Base-by-base conservation (phyloP, 2,797 vertebrate genomes). In the Ibycter americanus region DNA sequence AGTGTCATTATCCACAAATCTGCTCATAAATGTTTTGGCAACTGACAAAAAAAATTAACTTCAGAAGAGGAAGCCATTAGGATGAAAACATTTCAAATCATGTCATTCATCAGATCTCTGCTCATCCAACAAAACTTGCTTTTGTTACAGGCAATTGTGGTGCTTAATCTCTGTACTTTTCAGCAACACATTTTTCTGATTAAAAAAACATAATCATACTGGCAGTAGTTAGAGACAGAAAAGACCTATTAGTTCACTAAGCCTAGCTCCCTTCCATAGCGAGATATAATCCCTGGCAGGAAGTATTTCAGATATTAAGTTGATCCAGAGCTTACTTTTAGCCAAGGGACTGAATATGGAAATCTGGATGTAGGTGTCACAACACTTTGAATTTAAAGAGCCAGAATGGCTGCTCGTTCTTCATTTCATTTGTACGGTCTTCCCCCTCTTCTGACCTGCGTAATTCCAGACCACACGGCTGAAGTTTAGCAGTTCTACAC, bases 21-120 rank as follows among this genome's bases (percentile, higher is more conserved):
- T 97, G 96, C 95, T 97, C 97, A 97, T 97, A 97, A 97, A 97
- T 97, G 96, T 97, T 97, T 97, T 97, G 97, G 97, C 97, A 97
- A 97, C 94, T 97, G 97, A 97, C 96, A 95, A 94, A 96, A 95
- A 96, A 97, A 97, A 97, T 94, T 96, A 97, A 96, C 97, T 96
- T 96, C 94, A 96, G 93, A 95, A 96, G 89, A 97, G 93, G 96
- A 97, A 97, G 93, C 93, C 97, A 96, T 97, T 96, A 97, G 94
- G 96, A 97, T 96, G 96, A 97, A 97, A 97, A 97, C 96, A 97
- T 96, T 97, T 97, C 97, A 97, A 97, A 96, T 97, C 96, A 97
- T 97, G 96, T 97, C 95, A 97, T 96, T 97, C 96, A 97, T 97
- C 96, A 96, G 93, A 95, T 97, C 96, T 97, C 90, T 95, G 92